Percentiles rank a stretch among this genome's conserved stretches.
Conservation (phyloP, 2,113 vertebrate genomes). For the Arizona elegans region DNA sequence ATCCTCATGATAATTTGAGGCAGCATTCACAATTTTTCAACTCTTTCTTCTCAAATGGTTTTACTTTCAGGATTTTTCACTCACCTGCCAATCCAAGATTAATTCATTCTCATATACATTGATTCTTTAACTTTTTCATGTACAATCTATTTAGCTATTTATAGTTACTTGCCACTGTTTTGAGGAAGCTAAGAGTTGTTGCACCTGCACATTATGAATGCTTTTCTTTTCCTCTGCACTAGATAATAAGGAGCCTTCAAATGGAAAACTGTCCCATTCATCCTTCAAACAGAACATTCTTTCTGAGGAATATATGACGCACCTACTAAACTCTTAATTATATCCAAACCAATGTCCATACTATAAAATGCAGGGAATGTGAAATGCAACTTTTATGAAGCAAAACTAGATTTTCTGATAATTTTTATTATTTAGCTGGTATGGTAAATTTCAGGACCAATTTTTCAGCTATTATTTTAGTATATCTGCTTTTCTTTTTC, state of each 20-base stretch:
- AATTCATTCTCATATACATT: neutral
- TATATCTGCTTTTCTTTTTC: neutral
- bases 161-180: neutral
- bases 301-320: neutral
- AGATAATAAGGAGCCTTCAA: neutral
- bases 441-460: neutral
- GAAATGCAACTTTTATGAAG: neutral
- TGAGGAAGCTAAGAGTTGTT: neutral
- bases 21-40: neutral
- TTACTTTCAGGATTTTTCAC: neutral
- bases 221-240: neutral
- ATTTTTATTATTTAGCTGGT: neutral
- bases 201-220: neutral
- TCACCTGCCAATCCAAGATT: neutral
- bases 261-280: neutral
- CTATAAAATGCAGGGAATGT: neutral
- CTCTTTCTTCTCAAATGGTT: neutral
- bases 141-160: neutral
- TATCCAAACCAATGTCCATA: neutral
- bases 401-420: neutral
- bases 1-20: neutral
- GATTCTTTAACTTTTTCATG: neutral
- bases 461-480: neutral
- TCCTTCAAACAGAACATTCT: neutral
- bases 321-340: neutral